phyloP scores from a whole-genome alignment of 2,797 vertebrate genomes.

The Lepus oiostolus region DNA sequence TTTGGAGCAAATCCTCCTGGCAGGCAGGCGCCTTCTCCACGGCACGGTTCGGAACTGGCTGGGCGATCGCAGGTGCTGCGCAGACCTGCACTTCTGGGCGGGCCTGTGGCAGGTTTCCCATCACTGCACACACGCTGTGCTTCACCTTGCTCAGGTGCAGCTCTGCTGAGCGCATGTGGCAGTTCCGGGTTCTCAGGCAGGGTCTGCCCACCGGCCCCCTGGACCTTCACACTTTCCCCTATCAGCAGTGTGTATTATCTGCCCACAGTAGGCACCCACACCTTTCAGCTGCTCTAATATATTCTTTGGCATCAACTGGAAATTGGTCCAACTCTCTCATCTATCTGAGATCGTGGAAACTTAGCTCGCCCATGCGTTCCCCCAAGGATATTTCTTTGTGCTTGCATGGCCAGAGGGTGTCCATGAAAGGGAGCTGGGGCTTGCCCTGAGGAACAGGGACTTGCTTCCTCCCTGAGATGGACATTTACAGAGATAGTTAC shows the following conservation, averaged over 20 bases:
- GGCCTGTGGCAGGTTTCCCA: neutral
- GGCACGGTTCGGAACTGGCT: neutral
- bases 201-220: too few species aligned
- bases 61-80: slow-evolving; percentile 15
- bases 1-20: slow-evolving; percentile 52
- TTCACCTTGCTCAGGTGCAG: neutral
- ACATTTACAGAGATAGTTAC: neutral
- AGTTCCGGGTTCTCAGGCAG: neutral
- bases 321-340: neutral
- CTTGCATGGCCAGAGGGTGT: neutral
- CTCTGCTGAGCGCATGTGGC: too few species aligned
- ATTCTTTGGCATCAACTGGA: neutral
- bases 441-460: neutral
- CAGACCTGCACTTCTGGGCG: neutral
- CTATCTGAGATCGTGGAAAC: neutral
- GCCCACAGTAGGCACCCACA: neutral
- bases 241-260: neutral
- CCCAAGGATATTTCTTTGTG: neutral
- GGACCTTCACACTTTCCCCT: neutral
- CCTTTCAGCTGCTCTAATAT: neutral
- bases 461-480: neutral
- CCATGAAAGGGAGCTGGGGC: neutral
- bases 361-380: neutral
- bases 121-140: neutral
- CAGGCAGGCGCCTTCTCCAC: neutral